Evolutionary conservation across 30 jellyfish, hydroid and myxozoan genomes (phyloP).

Genomic region (Aurelia sp.): DNA sequence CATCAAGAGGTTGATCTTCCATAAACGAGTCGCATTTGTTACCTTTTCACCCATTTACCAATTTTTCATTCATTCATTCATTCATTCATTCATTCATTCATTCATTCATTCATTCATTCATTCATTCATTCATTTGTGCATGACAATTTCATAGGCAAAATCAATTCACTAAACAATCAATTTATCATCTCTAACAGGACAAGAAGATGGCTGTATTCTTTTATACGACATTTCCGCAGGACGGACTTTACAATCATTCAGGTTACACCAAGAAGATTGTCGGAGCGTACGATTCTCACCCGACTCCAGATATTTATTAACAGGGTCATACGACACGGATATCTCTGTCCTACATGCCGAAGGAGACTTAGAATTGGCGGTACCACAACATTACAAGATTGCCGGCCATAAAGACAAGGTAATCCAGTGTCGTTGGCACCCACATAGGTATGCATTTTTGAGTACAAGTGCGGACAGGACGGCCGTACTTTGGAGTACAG

Average conservation of each 20-base stretch:
- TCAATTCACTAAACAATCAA: no score
- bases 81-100: no score
- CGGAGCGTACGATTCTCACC: conserved; percentile 97
- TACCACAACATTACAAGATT: conserved; percentile 88
- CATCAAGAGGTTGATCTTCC: no score
- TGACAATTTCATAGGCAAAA: no score
- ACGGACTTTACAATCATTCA: conserved; percentile 92
- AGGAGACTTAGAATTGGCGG: conserved; percentile 67
- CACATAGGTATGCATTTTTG: conserved; percentile 72
- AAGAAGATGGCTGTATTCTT: conserved; percentile 97
- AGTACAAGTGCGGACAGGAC: conserved; percentile 98
- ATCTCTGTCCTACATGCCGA: conserved; percentile 71
- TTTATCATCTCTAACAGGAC: conserved; percentile 65
- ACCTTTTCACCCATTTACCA: no score
- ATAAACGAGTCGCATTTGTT: no score
- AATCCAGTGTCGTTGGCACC: conserved; percentile 99
- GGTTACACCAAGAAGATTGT: conserved; percentile 97
- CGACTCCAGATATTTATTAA: conserved; percentile 74
- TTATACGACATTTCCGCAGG: conserved; percentile 96
- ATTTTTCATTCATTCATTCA: no score
- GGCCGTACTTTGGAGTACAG: conserved; percentile 81
- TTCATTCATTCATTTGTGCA: no score
- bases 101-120: no score
- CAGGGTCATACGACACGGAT: conserved; percentile 92
- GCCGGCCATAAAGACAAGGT: conserved; percentile 96